phyloP scores from a whole-genome alignment of 2,888 invertebrate genomes.

The Chouioia cunea region DNA sequence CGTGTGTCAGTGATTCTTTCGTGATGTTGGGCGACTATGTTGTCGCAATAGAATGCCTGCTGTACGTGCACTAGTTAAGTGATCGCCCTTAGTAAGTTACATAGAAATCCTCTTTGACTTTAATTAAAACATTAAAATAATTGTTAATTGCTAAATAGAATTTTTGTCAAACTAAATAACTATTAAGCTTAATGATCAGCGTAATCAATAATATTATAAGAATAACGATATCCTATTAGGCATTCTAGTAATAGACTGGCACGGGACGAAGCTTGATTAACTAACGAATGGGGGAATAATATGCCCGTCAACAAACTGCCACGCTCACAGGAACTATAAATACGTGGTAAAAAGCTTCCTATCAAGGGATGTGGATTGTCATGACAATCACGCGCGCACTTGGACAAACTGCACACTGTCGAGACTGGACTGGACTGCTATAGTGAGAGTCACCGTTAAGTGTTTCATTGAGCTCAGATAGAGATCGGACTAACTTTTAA shows the following conservation, averaged over 20 bases:
- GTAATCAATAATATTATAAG: conserved; percentile 8
- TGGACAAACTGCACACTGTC: conserved; percentile 35
- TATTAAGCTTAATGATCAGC: conserved; percentile 1
- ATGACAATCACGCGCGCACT: conserved; percentile 36
- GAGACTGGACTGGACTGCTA: conserved; percentile 10
- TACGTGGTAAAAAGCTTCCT: conserved; percentile 15
- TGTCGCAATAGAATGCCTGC: conserved; percentile 24
- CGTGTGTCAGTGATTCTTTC: conserved; percentile 47
- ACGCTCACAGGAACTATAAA: conserved; percentile 31
- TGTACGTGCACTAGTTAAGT: conserved; percentile 37
- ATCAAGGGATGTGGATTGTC: conserved; percentile 35
- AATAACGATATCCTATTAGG: conserved; percentile 61
- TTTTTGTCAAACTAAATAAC: conserved; percentile 4
- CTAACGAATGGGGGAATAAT: conserved; percentile 52
- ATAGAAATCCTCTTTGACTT: conserved; percentile 37
- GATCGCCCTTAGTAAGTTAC: conserved; percentile 28
- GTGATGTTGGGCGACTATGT: conserved; percentile 45
- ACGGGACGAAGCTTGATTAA: conserved; percentile 54
- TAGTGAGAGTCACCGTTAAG: conserved; percentile 15
- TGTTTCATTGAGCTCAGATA: conserved; percentile 39
- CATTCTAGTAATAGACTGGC: conserved; percentile 60
- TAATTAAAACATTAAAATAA: conserved; percentile 41
- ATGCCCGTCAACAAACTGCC: conserved; percentile 32
- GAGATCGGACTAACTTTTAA: conserved; percentile 43
- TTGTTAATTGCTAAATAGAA: conserved; percentile 38